A percentile compares a stretch with the other conserved stretches of the same genome.
phyloP scores from a whole-genome alignment of 2,113 vertebrate genomes.

The Vidua macroura region DNA sequence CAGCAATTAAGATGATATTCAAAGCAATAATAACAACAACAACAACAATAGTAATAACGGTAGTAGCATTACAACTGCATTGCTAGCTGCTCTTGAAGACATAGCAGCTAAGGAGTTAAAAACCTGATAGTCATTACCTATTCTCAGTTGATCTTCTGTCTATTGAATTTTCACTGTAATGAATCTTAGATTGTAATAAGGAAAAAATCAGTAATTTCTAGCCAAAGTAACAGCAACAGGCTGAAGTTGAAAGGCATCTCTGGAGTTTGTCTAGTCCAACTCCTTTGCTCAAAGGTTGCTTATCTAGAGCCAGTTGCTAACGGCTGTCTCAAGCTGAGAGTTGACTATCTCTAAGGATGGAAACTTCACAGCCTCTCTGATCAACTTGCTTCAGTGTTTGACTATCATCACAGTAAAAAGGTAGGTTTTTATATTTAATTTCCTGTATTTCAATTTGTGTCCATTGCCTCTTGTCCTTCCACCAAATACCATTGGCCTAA shows the following conservation, averaged over 20 bases:
- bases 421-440: background rate
- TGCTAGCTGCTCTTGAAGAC: background rate
- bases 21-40: background rate
- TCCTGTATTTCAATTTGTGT: background rate
- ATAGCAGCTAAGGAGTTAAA: background rate
- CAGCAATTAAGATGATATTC: background rate
- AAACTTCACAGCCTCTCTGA: background rate
- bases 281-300: background rate
- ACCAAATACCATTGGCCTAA: background rate
- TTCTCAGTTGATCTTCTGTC: background rate
- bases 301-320: background rate
- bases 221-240: background rate
- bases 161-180: background rate
- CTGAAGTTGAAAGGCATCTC: background rate
- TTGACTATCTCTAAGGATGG: background rate
- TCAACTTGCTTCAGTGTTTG: background rate
- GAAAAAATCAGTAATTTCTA: background rate
- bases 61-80: background rate
- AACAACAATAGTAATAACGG: background rate
- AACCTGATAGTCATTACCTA: background rate
- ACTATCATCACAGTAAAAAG: background rate
- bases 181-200: background rate
- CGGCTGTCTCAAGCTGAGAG: background rate
- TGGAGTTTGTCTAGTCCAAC: background rate
- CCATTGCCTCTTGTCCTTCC: background rate